Base-by-base conservation (phyloP, 2,113 vertebrate genomes). In the Salvelinus fontinalis region DNA sequence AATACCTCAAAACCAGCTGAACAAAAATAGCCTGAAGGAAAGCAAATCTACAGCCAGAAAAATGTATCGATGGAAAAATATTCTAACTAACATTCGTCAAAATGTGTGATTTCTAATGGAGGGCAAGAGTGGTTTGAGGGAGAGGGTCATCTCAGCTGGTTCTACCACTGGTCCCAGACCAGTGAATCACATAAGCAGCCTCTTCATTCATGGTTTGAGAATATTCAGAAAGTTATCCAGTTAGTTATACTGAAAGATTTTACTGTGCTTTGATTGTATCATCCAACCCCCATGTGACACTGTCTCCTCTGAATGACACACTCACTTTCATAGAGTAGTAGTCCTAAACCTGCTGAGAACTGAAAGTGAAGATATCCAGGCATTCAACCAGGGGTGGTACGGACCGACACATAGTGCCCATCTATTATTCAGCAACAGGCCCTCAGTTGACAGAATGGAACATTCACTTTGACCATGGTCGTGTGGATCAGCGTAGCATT, bases 391-490 rank as follows among this genome's bases (percentile, higher is more conserved):
- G 74, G 70, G 78, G 71, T 49, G 5, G 8, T 67, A 73, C 49
- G 70, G 51, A 74, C 71, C 69, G 77, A 85, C 82, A 90, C 82
- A 88, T 85, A 84, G 83, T 44, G 39, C 65, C 79, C 81, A 87
- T 87, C 87, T 75, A 85, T 94, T 93, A 93, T 94, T 93, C 81
- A 94, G 82, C 76, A 77, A 71, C 60, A 72, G 67, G 67, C 51
- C 29, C 74, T 85, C 75, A 44, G 75, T 81, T 77, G 79, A 82
- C 76, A 85, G 76, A 80, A 80, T 9, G 18, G 62, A 34, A 77
- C 73, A 80, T 67, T 82, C 57, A 76, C 71, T 74, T 59, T 83
- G 66, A 24, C 68, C 67, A 69, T 39, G 16, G 66, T 67, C 12
- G 6, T 1, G 31, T 2, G 31, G 18, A 20, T 18, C 2, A 57